These are phyloP conservation scores for honey bee (Apis mellifera) DNA, from an alignment of 1,140 invertebrate genomes.

Conservation along the genomic window DNA sequence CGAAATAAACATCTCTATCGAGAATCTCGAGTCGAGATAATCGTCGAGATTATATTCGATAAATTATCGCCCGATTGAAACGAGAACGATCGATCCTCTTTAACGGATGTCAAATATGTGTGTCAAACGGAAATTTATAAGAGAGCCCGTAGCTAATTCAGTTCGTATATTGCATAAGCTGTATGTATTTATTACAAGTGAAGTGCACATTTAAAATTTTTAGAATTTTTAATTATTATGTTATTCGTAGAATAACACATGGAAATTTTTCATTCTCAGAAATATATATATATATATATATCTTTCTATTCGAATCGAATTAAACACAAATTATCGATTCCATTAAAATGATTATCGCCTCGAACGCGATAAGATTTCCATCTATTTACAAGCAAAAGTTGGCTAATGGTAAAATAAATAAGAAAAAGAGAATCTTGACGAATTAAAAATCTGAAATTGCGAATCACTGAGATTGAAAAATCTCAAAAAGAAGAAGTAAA, in stretches of 20 bases:
- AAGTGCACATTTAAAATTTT: too few relatives aligned
- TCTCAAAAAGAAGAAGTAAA: too few relatives aligned
- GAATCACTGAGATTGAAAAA: neutral
- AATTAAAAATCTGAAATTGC: neutral
- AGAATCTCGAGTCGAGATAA: neutral
- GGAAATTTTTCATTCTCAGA: too few relatives aligned
- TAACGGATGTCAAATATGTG: too few relatives aligned
- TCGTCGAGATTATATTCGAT: neutral
- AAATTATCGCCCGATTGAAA: too few relatives aligned
- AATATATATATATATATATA: neutral
- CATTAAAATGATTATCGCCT: neutral
- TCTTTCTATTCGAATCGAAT: neutral
- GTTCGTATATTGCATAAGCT: too few relatives aligned
- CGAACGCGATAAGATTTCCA: neutral
- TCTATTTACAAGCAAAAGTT: neutral
- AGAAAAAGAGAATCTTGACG: neutral
- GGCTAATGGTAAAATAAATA: neutral
- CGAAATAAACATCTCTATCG: neutral
- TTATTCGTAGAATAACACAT: too few relatives aligned
- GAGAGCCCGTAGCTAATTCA: too few relatives aligned
- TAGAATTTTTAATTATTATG: too few relatives aligned
- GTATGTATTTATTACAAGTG: too few relatives aligned
- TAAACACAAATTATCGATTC: neutral
- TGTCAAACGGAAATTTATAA: too few relatives aligned
- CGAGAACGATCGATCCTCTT: too few relatives aligned